Evolutionary conservation across 2,797 vertebrate species (phyloP).

Genomic region (Leptatherina wallacei): DNA sequence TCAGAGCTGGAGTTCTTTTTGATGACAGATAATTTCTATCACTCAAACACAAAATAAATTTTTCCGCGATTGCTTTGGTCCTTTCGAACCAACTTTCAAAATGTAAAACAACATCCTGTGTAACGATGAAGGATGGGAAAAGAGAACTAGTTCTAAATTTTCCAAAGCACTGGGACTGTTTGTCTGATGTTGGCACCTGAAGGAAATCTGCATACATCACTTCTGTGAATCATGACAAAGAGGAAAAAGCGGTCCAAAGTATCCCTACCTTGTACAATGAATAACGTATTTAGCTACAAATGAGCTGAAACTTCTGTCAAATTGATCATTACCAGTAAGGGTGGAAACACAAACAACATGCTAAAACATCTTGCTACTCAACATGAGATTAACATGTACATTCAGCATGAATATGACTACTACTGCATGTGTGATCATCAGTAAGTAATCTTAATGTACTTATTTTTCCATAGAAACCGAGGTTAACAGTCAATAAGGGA

Average conservation of each 20-base stretch:
- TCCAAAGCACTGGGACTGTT: no score
- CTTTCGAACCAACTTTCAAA: not conserved
- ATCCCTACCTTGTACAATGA: not conserved
- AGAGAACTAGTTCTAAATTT: not conserved
- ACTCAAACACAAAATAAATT: not conserved
- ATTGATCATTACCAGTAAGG: not conserved
- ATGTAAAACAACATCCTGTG: not conserved
- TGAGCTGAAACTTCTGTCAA: no score
- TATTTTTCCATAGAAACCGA: not conserved
- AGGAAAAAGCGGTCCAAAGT: not conserved
- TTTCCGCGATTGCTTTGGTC: not conserved
- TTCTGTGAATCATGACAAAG: not conserved
- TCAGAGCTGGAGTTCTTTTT: no score
- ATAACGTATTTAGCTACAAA: not conserved
- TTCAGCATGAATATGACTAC: not conserved
- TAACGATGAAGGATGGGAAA: no score
- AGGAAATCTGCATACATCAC: not conserved
- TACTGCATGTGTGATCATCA: not conserved
- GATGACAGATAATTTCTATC: not conserved
- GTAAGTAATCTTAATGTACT: not conserved
- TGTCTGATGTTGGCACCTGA: not conserved
- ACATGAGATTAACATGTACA: not conserved
- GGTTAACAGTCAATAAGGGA: not conserved
- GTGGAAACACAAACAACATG: not conserved
- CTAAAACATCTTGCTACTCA: not conserved